Evolutionary conservation across 2,113 vertebrate genomes (phyloP).

Genomic region (Malurus alboscapulatus): DNA sequence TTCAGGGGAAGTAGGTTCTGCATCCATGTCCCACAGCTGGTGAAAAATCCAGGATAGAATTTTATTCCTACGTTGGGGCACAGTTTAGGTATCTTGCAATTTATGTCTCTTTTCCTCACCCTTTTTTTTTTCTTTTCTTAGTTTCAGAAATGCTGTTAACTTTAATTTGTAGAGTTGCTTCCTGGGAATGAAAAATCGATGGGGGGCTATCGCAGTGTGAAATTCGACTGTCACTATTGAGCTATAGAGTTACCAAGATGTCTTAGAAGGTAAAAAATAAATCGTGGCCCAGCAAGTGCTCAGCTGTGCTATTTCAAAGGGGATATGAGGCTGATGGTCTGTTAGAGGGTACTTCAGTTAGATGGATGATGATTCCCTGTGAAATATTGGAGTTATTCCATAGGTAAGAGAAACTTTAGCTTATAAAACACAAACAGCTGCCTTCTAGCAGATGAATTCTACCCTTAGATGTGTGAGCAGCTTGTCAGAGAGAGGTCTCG

Average conservation of each 20-base stretch:
- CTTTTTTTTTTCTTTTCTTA: slow-evolving; percentile 1
- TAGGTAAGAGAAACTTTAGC: slow-evolving; percentile 65
- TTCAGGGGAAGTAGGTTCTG: background rate
- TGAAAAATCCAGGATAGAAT: background rate
- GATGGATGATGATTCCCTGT: slow-evolving; percentile 71
- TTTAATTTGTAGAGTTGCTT: slow-evolving; percentile 75
- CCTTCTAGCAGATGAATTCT: slow-evolving; percentile 1
- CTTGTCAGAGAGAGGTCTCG: background rate
- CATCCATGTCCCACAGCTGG: background rate
- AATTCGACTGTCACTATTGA: slow-evolving; percentile 72
- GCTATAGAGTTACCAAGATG: slow-evolving; percentile 73
- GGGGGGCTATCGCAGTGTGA: slow-evolving; percentile 73
- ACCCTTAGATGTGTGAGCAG: slow-evolving; percentile 1
- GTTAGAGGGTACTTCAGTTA: slow-evolving; percentile 71
- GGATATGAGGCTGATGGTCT: slow-evolving; percentile 71
- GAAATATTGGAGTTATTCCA: slow-evolving; percentile 68
- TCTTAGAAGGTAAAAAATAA: slow-evolving; percentile 71
- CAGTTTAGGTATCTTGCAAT: background rate
- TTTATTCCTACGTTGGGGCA: accelerated
- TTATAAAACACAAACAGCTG: slow-evolving; percentile 53
- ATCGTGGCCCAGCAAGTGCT: slow-evolving; percentile 67
- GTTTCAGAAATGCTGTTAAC: slow-evolving; percentile 72
- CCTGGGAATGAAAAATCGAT: slow-evolving; percentile 72
- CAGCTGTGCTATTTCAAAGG: slow-evolving; percentile 72
- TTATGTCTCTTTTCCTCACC: background rate